Evolutionary conservation across 2,888 invertebrate genomes (phyloP).

Genomic region (Chydorus sphaericus): DNA sequence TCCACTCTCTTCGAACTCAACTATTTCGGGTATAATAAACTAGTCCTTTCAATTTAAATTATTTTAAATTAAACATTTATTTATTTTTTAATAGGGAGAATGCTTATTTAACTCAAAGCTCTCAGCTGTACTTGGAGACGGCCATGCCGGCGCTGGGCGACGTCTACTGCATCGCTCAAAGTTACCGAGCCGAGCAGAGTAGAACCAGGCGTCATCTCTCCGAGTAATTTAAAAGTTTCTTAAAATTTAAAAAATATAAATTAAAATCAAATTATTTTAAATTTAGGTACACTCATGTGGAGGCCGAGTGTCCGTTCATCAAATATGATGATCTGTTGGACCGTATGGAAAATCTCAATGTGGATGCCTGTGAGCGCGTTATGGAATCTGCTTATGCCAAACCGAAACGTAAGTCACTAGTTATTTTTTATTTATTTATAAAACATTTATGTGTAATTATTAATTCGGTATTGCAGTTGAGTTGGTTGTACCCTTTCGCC

Average conservation of each 20-base stretch:
- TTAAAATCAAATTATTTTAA: not conserved
- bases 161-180: slow-evolving; percentile 93
- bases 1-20: slow-evolving; percentile 76
- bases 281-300: slow-evolving; percentile 78
- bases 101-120: slow-evolving; percentile 93
- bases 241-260: not conserved
- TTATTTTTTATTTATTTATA: not conserved
- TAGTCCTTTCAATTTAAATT: not conserved
- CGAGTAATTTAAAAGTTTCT: slow-evolving; percentile 43
- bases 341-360: slow-evolving; percentile 80
- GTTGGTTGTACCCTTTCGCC: slow-evolving; percentile 2
- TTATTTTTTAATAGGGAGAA: slow-evolving; percentile 43
- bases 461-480: slow-evolving; percentile 7
- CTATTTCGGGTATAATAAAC: slow-evolving; percentile 44
- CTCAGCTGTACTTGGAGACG: slow-evolving; percentile 94
- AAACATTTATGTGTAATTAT: no score
- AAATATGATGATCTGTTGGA: slow-evolving; percentile 76
- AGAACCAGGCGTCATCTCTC: slow-evolving; percentile 91
- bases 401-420: slow-evolving; percentile 57
- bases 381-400: slow-evolving; percentile 68
- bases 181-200: slow-evolving; percentile 94
- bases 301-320: slow-evolving; percentile 93
- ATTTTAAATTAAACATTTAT: not conserved
- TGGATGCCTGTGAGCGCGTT: slow-evolving; percentile 86
- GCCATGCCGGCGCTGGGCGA: slow-evolving; percentile 87